Evolutionary conservation across 2,113 vertebrate species (phyloP), one percentile per base, ranked within the genome.

Genomic region (Odontophorus gujanensis): DNA sequence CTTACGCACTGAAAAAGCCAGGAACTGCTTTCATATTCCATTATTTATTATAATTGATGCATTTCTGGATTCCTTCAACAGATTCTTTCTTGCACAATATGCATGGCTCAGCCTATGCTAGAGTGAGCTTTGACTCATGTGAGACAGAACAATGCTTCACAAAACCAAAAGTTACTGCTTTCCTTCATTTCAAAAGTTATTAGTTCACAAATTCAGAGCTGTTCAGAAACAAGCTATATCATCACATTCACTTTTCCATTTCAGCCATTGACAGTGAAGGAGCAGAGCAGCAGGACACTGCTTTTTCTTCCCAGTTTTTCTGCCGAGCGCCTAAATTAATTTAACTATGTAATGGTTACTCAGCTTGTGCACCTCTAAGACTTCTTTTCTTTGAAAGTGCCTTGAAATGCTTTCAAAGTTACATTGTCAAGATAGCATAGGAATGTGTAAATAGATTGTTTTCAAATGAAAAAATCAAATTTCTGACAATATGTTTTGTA

Each of bases 211-310:
- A 6, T 40, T 40, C 38, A 63, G 9, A 19, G 36, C 38, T 11
- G 28, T 40, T 63, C 38, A 63, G 61, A 63, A 43, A 45, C 73
- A 47, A 45, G 16, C 71, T 10, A 5, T 20, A 7, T 50, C 5
- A 2, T 73, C 59, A 77, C 19, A 6, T 85, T 26, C 28, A 36
- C 0, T 1, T 20, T 30, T 32, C 19, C 8, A 0, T 59, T 74
- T 75, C 69, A 72, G n/a, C 16, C 57, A 16, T 28, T 45, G 59
- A 24, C 24, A 72, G 26, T 3, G 38, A 89, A 76, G 12, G n/a
- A 38, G 32, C 5, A 53, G 36, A 16, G 28, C 1, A 1, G 5
- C 36, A 75, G n/a, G 7, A 66, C 21, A 28, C 3, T 25, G 15
- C 34, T 25, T 81, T 72, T 40, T 11, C 40, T 40, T 57, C 40